A percentile compares a stretch with the other conserved stretches of the same genome.
phyloP scores from a whole-genome alignment of 1,140 invertebrate species.

The Bombus ignitus region DNA sequence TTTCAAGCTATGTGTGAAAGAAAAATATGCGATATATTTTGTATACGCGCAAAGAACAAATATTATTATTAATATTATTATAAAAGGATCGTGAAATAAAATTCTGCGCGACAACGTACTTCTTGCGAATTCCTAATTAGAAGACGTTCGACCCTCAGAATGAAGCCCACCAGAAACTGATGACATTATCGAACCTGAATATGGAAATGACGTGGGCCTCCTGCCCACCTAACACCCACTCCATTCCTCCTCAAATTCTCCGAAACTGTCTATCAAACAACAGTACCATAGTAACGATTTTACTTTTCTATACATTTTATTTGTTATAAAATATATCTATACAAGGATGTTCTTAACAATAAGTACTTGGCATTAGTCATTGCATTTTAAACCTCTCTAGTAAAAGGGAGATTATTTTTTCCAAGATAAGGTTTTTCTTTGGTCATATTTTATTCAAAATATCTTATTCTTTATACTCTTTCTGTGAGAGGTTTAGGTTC shows the following conservation, averaged over 20 bases:
- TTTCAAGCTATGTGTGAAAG: neutral
- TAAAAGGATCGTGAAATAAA: constrained; percentile 6
- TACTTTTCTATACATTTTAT: neutral
- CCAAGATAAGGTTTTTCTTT: neutral
- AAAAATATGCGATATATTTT: neutral
- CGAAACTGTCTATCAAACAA: constrained; percentile 21
- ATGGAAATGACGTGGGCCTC: constrained; percentile 28
- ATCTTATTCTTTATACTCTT: neutral
- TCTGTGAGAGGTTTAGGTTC: neutral
- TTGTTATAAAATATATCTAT: neutral
- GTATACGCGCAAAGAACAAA: neutral
- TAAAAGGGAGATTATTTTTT: neutral
- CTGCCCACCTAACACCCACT: constrained; percentile 50
- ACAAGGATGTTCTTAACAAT: neutral
- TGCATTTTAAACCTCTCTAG: neutral
- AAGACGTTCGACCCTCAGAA: neutral
- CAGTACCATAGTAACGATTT: neutral
- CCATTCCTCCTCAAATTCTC: constrained; percentile 23
- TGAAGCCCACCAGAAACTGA: neutral
- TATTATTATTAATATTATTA: neutral
- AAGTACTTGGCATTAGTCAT: neutral
- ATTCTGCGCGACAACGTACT: neutral
- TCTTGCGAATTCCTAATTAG: neutral
- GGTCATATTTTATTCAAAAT: neutral
- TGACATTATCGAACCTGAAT: constrained; percentile 45